A percentile compares a stretch with the other conserved stretches of the same genome.
phyloP scores from a whole-genome alignment of 2,888 invertebrate species.

The Chrysolina haemoptera region DNA sequence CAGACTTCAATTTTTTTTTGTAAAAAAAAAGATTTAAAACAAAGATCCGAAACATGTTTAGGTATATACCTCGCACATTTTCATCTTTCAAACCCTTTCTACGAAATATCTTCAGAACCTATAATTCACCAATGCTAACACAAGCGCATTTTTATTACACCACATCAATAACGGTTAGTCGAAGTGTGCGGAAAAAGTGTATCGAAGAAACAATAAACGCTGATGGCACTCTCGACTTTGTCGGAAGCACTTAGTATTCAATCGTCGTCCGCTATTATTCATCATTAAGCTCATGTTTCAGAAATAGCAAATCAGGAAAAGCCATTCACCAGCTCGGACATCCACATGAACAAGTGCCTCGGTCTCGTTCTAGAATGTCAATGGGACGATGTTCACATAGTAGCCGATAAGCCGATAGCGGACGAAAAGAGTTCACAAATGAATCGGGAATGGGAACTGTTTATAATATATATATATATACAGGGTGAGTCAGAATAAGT shows the following conservation, averaged over 20 bases:
- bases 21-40: too few species aligned
- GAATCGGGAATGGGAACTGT: not conserved
- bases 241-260: slow-evolving; percentile 12
- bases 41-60: too few species aligned
- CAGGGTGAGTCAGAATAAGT: too few species aligned
- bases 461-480: too few species aligned
- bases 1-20: too few species aligned
- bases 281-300: slow-evolving; percentile 20
- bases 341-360: not conserved
- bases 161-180: slow-evolving; percentile 14
- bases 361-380: slow-evolving; percentile 4
- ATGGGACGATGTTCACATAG: not conserved
- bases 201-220: slow-evolving; percentile 11
- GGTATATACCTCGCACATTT: not conserved
- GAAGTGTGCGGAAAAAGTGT: not conserved
- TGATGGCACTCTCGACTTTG: slow-evolving; percentile 17
- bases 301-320: slow-evolving; percentile 20
- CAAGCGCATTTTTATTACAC: not conserved
- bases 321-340: slow-evolving; percentile 10
- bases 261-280: slow-evolving; percentile 6
- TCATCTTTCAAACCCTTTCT: not conserved
- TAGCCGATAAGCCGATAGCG: not conserved
- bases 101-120: not conserved
- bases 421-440: not conserved
- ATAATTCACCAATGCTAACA: not conserved